phyloP scores from a whole-genome alignment of 1,140 invertebrate genomes.

The Psix sp. region DNA sequence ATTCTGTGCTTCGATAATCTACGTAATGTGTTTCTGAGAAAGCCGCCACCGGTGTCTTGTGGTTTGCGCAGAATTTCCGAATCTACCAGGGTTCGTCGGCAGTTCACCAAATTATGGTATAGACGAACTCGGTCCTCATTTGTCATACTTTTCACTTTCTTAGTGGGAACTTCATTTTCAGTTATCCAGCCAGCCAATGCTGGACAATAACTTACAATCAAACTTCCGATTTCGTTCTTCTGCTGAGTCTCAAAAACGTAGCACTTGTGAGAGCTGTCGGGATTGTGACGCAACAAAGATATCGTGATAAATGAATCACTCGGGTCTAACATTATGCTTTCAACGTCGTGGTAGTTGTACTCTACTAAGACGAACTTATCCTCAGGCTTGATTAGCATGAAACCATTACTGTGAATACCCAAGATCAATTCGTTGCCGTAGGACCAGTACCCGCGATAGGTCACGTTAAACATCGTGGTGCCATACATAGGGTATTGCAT shows the following conservation, averaged over 20 bases:
- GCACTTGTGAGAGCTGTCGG: conserved; percentile 86
- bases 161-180: conserved; percentile 85
- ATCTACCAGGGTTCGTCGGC: conserved; percentile 89
- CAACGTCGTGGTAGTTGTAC: conserved; percentile 91
- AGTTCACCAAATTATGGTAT: conserved; percentile 88
- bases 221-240: conserved; percentile 93
- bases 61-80: conserved; percentile 88
- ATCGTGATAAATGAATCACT: conserved; percentile 95
- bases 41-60: conserved; percentile 85
- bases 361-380: conserved; percentile 94
- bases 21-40: conserved; percentile 91
- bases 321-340: conserved; percentile 93
- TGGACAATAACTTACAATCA: conserved; percentile 94
- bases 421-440: conserved; percentile 85
- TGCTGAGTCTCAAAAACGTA: conserved; percentile 95
- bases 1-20: conserved; percentile 91
- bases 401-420: conserved; percentile 93
- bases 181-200: conserved; percentile 90
- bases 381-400: conserved; percentile 91
- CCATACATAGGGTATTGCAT: conserved; percentile 98
- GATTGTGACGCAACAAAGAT: conserved; percentile 81
- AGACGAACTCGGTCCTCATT: conserved; percentile 89
- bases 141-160: conserved; percentile 83
- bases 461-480: conserved; percentile 94
- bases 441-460: conserved; percentile 94